Base-by-base conservation (phyloP, 1,140 invertebrate species). In the Trissolcus basalis region DNA sequence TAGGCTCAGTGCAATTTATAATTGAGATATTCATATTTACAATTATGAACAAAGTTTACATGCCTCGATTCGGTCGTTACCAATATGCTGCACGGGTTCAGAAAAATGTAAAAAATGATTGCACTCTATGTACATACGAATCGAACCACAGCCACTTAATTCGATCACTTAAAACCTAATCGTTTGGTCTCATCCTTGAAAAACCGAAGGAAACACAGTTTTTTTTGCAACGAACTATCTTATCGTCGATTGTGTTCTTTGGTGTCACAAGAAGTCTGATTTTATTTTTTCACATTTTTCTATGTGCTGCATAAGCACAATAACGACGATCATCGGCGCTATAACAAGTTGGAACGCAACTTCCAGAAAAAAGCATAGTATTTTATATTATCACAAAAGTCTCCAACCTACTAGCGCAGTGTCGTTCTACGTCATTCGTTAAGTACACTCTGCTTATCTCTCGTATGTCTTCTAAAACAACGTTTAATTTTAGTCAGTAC, bases 321-420 rank as follows among this genome's bases (percentile, higher is more conserved):
- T 73, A 78, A 73, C 70, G 65, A 70, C 50, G 16, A 67, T 61
- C 67, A 77, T 64, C 44, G 77, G 69, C 77, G 75, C 83, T 10
- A 73, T 63, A 87, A 86, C 83, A 87, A 87, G 83, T 83, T 80
- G 82, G 80, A 87, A 86, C 84, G 76, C 82, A 87, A 85, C 85
- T 87, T 63, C 81, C 85, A 80, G 80, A 74, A 80, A n/a, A 82
- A 85, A 87, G 84, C 83, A 88, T 80, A 80, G 77, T 63, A 51
- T 80, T 82, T 43, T 80, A 78, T 68, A 77, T 80, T 85, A 85
- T 85, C 85, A 88, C 85, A 88, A 87, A 85, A 87, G 84, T 84
- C 32, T 55, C 85, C 80, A 82, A 82, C 70, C 84, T 86, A 85
- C 74, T 78, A 54, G 47, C 41, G 67, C 79, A 79, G 47, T 55